Evolutionary conservation across 2,113 vertebrate genomes (phyloP).

Genomic region (Callocephalon fimbriatum): DNA sequence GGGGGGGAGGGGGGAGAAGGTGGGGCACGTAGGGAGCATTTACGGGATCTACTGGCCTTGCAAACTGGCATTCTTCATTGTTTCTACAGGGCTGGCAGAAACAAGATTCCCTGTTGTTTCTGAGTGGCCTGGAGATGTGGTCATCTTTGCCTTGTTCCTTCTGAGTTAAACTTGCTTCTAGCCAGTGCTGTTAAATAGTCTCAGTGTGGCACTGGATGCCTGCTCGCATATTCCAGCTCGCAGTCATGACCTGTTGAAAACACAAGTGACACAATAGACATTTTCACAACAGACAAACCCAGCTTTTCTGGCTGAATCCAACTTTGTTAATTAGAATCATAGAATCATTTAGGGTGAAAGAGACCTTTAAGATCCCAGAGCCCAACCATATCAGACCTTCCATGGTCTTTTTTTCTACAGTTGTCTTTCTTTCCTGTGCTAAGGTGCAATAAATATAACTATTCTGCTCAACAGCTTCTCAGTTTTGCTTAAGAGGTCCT

Average conservation of each 20-base stretch:
- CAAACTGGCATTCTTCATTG: not conserved
- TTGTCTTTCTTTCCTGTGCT: not conserved
- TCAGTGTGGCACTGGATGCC: not conserved
- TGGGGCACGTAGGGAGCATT: not conserved
- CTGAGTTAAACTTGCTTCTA: not conserved
- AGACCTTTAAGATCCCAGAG: not conserved
- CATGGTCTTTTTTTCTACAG: not conserved
- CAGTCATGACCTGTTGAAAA: not conserved
- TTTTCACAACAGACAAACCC: not conserved
- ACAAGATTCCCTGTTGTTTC: not conserved
- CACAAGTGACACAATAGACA: not conserved
- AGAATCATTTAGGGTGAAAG: not conserved
- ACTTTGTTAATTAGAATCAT: not conserved
- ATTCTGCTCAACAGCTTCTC: not conserved
- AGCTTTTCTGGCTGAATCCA: not conserved
- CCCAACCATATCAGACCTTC: accelerated
- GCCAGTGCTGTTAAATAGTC: not conserved
- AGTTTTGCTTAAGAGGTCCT: not conserved
- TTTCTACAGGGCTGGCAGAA: not conserved
- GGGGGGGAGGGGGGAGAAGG: not conserved
- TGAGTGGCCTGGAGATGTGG: not conserved
- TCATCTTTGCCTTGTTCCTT: not conserved
- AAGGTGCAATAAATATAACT: not conserved
- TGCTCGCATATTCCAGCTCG: not conserved
- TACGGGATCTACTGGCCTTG: not conserved